Evolutionary conservation across 2,797 vertebrate genomes (phyloP).

Genomic region (Diglossa cyanea): DNA sequence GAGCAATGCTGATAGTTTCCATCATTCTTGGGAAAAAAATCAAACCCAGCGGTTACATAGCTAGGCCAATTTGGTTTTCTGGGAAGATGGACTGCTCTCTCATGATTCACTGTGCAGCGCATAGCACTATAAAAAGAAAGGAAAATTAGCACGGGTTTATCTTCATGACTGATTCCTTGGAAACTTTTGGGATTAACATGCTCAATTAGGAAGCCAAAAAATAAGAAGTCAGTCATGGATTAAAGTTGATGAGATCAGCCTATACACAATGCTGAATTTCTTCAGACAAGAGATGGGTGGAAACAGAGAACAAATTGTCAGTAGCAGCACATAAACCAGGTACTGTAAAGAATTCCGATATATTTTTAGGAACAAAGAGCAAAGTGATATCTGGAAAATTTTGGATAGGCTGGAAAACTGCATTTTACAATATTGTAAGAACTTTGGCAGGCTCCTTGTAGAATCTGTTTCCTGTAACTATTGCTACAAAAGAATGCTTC

Average conservation of each 20-base stretch:
- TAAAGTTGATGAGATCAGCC: neutral
- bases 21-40: neutral
- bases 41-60: neutral
- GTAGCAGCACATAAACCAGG: neutral
- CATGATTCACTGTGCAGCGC: neutral
- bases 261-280: neutral
- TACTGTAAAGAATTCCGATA: neutral
- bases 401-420: neutral
- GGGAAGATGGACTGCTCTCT: neutral
- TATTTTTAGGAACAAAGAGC: slow-evolving; percentile 9
- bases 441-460: neutral
- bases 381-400: neutral
- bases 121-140: neutral
- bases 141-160: neutral
- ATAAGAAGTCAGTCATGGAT: neutral
- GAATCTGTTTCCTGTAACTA: slow-evolving; percentile 3
- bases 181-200: slow-evolving; percentile 31
- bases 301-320: neutral
- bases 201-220: slow-evolving; percentile 18
- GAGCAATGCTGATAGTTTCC: neutral
- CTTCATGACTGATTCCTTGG: neutral
- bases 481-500: neutral
- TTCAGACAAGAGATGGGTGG: neutral
- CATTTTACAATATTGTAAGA: neutral
- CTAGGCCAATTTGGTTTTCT: neutral